Evolutionary conservation across 2,888 invertebrate genomes (phyloP).

Genomic region (Apamea epomidion): DNA sequence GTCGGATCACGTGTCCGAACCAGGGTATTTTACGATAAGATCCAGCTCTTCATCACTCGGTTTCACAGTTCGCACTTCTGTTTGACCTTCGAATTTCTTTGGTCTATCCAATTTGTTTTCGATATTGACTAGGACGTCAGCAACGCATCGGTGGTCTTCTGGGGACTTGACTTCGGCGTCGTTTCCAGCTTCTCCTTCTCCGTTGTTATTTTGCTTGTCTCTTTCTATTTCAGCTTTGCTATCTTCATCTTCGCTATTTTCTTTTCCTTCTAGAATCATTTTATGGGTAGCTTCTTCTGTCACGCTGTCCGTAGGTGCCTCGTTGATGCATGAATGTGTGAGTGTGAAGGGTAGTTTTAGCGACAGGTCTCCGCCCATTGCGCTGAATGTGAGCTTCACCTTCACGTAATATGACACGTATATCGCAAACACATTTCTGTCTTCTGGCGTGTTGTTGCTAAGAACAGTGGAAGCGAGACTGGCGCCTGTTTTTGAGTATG

Average conservation of each 20-base stretch:
- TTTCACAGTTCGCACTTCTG: constrained; percentile 81
- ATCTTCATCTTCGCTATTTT: constrained; percentile 86
- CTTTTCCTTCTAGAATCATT: constrained; percentile 87
- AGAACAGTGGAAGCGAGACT: constrained; percentile 92
- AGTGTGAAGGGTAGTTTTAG: constrained; percentile 95
- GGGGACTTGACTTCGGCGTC: constrained; percentile 81
- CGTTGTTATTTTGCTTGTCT: constrained; percentile 84
- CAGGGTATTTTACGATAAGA: constrained; percentile 87
- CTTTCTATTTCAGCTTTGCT: constrained; percentile 81
- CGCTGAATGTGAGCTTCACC: constrained; percentile 94
- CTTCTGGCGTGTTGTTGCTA: constrained; percentile 91
- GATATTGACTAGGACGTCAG: constrained; percentile 86
- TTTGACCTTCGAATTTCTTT: constrained; percentile 82
- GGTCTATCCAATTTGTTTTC: constrained; percentile 85
- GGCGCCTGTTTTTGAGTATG: constrained; percentile 93
- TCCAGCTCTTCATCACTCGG: constrained; percentile 86
- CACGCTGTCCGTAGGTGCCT: constrained; percentile 90
- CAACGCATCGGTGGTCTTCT: constrained; percentile 82
- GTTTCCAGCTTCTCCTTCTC: constrained; percentile 72
- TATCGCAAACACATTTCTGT: constrained; percentile 96
- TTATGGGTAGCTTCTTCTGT: constrained; percentile 87
- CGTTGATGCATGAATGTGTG: constrained; percentile 93
- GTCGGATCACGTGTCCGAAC: constrained; percentile 90
- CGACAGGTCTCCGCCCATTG: constrained; percentile 95
- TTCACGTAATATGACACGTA: constrained; percentile 98